Evolutionary conservation across 2,888 invertebrate species (phyloP).

Genomic region (Liposcelis brunnea): DNA sequence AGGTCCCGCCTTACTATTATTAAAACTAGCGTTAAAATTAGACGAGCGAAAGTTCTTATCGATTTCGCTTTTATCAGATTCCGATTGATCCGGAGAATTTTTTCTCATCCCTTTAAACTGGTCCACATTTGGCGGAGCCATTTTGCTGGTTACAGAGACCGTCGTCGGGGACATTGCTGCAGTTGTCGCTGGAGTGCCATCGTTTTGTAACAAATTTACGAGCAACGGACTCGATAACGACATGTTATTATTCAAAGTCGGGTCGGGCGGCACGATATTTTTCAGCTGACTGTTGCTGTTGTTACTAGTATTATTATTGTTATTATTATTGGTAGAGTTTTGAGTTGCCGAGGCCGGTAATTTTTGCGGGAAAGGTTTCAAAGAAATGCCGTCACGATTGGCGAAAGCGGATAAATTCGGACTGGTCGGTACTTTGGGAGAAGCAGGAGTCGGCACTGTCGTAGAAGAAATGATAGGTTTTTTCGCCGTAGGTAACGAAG

Average conservation of each 20-base stretch:
- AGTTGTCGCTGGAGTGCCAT: constrained; percentile 28
- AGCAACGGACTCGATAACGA: constrained; percentile 75
- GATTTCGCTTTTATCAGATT: too few relatives aligned
- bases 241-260: constrained; percentile 33
- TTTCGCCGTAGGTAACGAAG: too few relatives aligned
- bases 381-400: too few relatives aligned
- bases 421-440: constrained; percentile 25
- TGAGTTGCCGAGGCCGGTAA: constrained; percentile 16
- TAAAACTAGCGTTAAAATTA: too few relatives aligned
- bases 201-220: constrained; percentile 82
- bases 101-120: too few relatives aligned
- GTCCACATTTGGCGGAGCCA: background rate
- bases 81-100: too few relatives aligned
- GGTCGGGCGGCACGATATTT: constrained; percentile 22
- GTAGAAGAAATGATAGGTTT: background rate
- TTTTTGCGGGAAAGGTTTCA: background rate
- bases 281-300: constrained; percentile 13
- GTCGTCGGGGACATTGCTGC: background rate
- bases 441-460: constrained; percentile 18
- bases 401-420: background rate
- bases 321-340: constrained; percentile 12
- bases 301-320: constrained; percentile 20
- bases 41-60: too few relatives aligned
- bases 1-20: too few relatives aligned
- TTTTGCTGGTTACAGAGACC: background rate